phyloP scores from a whole-genome alignment of 2,888 invertebrate genomes.

The Hypercompe scribonia region DNA sequence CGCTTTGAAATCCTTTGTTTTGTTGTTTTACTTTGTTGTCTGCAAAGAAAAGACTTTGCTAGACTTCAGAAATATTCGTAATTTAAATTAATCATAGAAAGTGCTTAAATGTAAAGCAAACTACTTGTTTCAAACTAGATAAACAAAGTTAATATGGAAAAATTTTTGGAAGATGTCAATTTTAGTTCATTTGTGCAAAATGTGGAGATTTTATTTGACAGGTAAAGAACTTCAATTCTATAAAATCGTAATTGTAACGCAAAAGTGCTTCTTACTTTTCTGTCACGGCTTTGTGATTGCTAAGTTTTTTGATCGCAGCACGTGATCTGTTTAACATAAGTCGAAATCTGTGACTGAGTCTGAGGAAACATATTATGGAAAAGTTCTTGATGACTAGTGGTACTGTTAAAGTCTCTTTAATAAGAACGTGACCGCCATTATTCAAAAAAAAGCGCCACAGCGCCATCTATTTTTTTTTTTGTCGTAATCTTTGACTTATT shows the following conservation, averaged over 20 bases:
- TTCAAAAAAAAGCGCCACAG: too few relatives aligned
- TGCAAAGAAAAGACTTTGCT: not conserved
- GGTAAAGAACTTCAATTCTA: not conserved
- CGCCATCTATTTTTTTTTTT: too few relatives aligned
- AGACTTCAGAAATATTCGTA: not conserved
- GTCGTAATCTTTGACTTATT: too few relatives aligned
- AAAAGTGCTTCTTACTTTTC: not conserved
- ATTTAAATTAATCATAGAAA: not conserved
- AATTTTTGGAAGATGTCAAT: not conserved
- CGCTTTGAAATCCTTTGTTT: not conserved
- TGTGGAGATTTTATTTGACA: too few relatives aligned
- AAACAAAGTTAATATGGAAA: not conserved
- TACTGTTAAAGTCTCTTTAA: too few relatives aligned
- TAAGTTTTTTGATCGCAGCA: not conserved
- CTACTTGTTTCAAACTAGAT: not conserved
- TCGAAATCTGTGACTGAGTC: not conserved
- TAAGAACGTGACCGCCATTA: too few relatives aligned
- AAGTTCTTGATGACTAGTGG: not conserved
- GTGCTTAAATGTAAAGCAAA: not conserved
- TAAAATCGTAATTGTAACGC: not conserved
- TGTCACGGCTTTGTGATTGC: not conserved
- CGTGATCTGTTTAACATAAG: not conserved
- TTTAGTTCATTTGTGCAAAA: too few relatives aligned
- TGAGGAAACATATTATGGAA: not conserved
- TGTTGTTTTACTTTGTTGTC: not conserved